These are phyloP conservation scores for Scelioninae gen. 1 DNA, from an alignment of 2,888 invertebrate species.

Conservation along the genomic window DNA sequence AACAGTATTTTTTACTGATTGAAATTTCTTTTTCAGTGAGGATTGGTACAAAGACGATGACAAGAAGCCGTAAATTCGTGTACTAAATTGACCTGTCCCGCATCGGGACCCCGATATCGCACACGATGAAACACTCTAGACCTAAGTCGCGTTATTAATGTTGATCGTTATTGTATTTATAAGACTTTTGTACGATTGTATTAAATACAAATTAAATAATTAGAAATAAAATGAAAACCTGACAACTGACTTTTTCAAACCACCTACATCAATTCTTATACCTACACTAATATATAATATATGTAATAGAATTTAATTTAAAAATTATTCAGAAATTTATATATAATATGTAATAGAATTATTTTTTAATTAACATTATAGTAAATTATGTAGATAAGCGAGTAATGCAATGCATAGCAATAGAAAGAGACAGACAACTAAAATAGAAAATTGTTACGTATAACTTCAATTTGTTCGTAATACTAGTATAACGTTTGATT, in stretches of 20 bases:
- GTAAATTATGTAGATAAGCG: constrained; percentile 10
- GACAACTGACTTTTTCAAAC: constrained; percentile 18
- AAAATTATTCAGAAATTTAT: too few species aligned
- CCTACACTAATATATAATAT: too few species aligned
- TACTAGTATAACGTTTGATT: constrained; percentile 16
- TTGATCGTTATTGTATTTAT: constrained; percentile 68
- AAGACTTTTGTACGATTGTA: constrained; percentile 60
- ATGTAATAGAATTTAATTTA: too few species aligned
- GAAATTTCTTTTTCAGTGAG: constrained; percentile 86
- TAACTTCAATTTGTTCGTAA: constrained; percentile 15
- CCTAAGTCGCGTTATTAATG: constrained; percentile 58
- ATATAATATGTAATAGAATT: constrained; percentile 8
- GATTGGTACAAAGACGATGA: constrained; percentile 96
- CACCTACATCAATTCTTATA: constrained; percentile 20
- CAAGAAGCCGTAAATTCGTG: constrained; percentile 78
- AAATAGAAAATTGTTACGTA: constrained; percentile 25
- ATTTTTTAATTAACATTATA: constrained; percentile 28
- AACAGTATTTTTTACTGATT: too few species aligned
- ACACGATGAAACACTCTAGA: constrained; percentile 43
- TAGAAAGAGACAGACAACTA: background rate
- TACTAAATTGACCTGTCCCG: constrained; percentile 80
- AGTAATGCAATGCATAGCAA: constrained; percentile 8
- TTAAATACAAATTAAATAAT: constrained; percentile 31
- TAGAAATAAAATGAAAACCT: constrained; percentile 7
- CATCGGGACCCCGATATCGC: constrained; percentile 80